These are phyloP conservation scores for Oryzias sinensis DNA, from an alignment of 2,797 vertebrate species.

Conservation along the genomic window DNA sequence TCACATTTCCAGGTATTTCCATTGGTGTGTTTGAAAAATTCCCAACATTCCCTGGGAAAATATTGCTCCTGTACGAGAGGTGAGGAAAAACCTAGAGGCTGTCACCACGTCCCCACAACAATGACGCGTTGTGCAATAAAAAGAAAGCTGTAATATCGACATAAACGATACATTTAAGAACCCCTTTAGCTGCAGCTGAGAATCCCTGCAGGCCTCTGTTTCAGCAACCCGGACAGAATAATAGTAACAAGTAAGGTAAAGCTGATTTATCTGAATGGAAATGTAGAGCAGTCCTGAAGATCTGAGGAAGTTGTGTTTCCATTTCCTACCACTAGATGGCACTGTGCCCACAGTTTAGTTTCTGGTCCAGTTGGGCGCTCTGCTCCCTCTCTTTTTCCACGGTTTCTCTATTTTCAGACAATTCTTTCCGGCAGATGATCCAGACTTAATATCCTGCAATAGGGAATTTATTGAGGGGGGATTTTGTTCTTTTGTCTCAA, in stretches of 20 bases:
- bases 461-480: constrained; percentile 50
- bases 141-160: constrained; percentile 41
- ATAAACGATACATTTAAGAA: constrained; percentile 34
- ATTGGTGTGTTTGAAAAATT: constrained; percentile 30
- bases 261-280: constrained; percentile 34
- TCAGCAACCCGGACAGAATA: constrained; percentile 13
- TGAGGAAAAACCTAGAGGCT: constrained; percentile 50
- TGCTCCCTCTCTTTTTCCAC: background rate
- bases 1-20: constrained; percentile 36
- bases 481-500: constrained; percentile 52
- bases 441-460: constrained; percentile 67
- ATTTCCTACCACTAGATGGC: constrained; percentile 69
- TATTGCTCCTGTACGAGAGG: constrained; percentile 54
- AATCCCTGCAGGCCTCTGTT: constrained; percentile 44
- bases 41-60: constrained; percentile 56
- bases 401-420: constrained; percentile 22
- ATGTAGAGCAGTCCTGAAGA: constrained; percentile 19
- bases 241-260: constrained; percentile 11
- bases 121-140: constrained; percentile 54
- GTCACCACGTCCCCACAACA: constrained; percentile 50
- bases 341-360: constrained; percentile 60
- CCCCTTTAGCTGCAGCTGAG: constrained; percentile 50
- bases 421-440: constrained; percentile 70
- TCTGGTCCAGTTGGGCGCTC: background rate
- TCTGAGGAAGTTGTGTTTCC: background rate